Evolutionary conservation across 1,140 invertebrate species (phyloP).

Genomic region (Portunus trituberculatus): DNA sequence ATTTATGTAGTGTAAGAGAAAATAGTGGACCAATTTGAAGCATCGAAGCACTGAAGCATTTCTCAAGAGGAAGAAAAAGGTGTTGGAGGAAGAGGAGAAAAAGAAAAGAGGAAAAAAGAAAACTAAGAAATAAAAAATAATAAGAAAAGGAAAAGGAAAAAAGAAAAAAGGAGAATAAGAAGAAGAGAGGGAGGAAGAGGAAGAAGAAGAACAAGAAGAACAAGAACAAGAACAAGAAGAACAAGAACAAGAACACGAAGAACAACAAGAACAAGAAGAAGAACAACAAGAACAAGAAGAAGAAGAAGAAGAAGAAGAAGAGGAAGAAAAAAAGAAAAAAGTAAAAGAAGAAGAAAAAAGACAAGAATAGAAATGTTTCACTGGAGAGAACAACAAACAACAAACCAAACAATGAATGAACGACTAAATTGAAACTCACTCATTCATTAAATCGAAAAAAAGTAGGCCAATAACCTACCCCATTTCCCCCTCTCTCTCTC

Average conservation of each 20-base stretch:
- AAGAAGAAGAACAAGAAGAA: no score
- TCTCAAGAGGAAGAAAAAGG: no score
- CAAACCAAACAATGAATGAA: not conserved
- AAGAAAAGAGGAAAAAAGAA: no score
- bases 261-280: not conserved
- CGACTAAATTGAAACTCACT: not conserved
- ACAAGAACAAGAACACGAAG: not conserved
- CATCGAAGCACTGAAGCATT: not conserved
- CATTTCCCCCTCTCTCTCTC: no score
- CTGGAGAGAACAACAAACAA: not conserved
- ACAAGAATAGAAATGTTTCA: not conserved
- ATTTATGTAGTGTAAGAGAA: not conserved
- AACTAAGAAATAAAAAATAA: no score
- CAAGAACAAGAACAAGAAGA: not conserved
- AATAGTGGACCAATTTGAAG: not conserved
- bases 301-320: not conserved
- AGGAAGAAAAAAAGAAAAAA: not conserved
- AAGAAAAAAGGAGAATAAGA: no score
- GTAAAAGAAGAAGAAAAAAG: not conserved
- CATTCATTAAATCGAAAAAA: not conserved
- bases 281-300: not conserved
- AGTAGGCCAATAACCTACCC: not conserved
- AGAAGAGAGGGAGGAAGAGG: no score
- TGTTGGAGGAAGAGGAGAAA: no score
- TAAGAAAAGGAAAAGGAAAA: no score